Evolutionary conservation across 2,113 vertebrate species (phyloP).

Genomic region (Andinoacara biseriatus): DNA sequence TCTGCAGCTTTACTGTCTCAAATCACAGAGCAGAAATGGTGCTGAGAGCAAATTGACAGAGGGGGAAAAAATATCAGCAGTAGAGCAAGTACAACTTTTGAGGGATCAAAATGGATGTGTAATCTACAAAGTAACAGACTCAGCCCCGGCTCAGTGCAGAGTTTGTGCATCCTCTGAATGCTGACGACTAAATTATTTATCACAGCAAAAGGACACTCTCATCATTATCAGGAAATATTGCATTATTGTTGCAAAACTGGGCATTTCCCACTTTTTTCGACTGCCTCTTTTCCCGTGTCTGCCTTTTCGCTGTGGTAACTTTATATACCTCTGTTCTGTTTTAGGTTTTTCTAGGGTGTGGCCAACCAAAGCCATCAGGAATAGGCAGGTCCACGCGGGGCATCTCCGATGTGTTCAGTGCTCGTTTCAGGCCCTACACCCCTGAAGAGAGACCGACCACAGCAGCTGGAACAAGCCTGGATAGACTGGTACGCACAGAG

Average conservation of each 20-base stretch:
- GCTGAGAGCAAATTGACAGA: constrained; percentile 38
- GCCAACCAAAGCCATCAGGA: constrained; percentile 89
- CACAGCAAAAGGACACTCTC: background rate
- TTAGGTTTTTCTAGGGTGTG: constrained; percentile 95
- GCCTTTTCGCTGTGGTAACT: background rate
- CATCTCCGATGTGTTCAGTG: constrained; percentile 87
- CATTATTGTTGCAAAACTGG: background rate
- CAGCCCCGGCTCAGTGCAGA: background rate
- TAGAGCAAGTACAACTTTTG: constrained; percentile 25
- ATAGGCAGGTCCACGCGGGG: constrained; percentile 88
- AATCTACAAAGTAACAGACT: constrained; percentile 18
- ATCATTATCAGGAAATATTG: background rate
- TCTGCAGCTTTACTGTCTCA: constrained; percentile 37
- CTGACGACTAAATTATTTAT: constrained; percentile 14
- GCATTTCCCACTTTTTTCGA: background rate
- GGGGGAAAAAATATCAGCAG: constrained; percentile 20
- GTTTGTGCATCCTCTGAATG: background rate
- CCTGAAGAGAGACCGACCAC: constrained; percentile 91
- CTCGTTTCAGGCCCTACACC: constrained; percentile 87
- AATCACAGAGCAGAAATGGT: constrained; percentile 35
- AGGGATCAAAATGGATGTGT: constrained; percentile 19
- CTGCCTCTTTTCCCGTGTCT: background rate
- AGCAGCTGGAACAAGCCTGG: constrained; percentile 90
- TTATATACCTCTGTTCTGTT: constrained; percentile 33
- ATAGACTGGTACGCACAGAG: constrained; percentile 87